These are phyloP conservation scores for Calcarius lapponicus DNA, from an alignment of 2,797 vertebrate species.

Conservation along the genomic window DNA sequence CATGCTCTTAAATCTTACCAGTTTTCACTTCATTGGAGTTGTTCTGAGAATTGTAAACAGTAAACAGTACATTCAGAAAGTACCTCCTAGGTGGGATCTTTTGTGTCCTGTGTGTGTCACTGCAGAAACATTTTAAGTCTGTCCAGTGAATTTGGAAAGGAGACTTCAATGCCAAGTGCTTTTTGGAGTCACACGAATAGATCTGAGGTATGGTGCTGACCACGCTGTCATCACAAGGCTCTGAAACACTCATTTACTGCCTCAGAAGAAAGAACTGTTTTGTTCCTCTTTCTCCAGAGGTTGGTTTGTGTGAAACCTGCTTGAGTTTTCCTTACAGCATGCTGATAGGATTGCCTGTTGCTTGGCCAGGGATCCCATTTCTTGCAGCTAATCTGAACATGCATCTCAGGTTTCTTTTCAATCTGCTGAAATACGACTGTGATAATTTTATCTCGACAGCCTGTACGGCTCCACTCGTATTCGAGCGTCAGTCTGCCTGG, in stretches of 20 bases:
- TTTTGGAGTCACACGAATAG: background rate
- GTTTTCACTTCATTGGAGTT: background rate
- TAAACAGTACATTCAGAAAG: background rate
- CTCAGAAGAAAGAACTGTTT: background rate
- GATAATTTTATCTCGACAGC: slow-evolving; percentile 47
- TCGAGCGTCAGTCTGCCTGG: background rate
- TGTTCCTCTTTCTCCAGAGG: background rate
- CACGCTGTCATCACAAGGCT: fast-evolving
- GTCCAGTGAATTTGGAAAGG: background rate
- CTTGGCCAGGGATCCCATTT: slow-evolving; percentile 23
- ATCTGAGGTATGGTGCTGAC: background rate
- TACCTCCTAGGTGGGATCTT: background rate
- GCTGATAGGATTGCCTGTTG: background rate
- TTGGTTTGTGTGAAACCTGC: background rate
- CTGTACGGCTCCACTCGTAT: background rate
- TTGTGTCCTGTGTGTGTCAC: fast-evolving
- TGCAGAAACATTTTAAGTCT: background rate
- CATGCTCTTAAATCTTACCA: background rate
- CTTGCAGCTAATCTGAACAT: slow-evolving; percentile 17
- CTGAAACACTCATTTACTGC: background rate
- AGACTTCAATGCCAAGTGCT: background rate
- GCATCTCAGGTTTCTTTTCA: slow-evolving; percentile 56
- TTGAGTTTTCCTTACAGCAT: background rate
- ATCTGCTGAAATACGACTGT: slow-evolving; percentile 5
- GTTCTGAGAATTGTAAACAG: background rate